A percentile compares a stretch with the other conserved stretches of the same genome.
phyloP scores from a whole-genome alignment of 1,140 invertebrate genomes.

The Drosophila jambulina region DNA sequence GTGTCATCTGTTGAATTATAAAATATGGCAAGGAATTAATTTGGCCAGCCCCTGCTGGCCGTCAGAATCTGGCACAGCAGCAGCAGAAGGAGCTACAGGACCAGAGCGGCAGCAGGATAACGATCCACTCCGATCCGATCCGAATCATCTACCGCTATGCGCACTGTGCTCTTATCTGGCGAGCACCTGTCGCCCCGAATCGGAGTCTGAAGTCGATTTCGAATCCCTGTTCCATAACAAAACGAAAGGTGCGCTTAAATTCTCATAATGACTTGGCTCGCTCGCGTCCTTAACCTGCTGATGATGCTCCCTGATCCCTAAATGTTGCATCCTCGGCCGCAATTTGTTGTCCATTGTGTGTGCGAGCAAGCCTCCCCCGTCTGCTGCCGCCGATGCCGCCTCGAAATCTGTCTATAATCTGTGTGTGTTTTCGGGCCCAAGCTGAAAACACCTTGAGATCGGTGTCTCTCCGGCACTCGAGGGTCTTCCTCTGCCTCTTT shows the following conservation, averaged over 20 bases:
- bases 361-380: constrained; percentile 11
- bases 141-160: constrained; percentile 72
- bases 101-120: constrained; percentile 44
- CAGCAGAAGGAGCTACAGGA: constrained; percentile 21
- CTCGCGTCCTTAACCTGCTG: constrained; percentile 51
- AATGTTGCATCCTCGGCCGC: constrained; percentile 41
- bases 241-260: constrained; percentile 84
- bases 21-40: constrained; percentile 84
- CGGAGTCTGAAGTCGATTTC: constrained; percentile 27
- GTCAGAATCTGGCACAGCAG: constrained; percentile 77
- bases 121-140: constrained; percentile 43
- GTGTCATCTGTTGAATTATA: constrained; percentile 84
- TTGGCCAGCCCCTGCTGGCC: constrained; percentile 57
- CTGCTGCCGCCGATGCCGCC: constrained; percentile 28
- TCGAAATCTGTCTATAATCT: constrained; percentile 83
- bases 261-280: constrained; percentile 79
- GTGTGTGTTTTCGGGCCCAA: constrained; percentile 62
- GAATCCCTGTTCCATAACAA: constrained; percentile 50
- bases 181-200: constrained; percentile 71
- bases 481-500: constrained; percentile 38
- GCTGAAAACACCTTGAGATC: constrained; percentile 68
- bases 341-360: constrained; percentile 57
- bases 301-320: constrained; percentile 29
- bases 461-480: constrained; percentile 41
- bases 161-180: constrained; percentile 55